Conservation (phyloP, 2,888 invertebrate genomes). For the Leucophenga maculata region DNA sequence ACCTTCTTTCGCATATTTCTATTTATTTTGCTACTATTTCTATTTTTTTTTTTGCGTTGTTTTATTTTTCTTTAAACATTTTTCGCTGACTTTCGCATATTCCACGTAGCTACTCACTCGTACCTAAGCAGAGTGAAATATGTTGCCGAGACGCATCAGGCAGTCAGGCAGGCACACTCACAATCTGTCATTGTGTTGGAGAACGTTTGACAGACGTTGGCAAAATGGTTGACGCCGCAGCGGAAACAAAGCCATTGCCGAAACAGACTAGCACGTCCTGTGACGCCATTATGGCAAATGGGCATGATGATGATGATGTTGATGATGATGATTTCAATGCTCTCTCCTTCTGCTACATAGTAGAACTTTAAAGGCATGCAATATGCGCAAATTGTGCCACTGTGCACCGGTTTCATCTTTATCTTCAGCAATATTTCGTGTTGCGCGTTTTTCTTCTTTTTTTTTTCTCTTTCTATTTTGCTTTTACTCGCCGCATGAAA, state of each 20-base stretch:
- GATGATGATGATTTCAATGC: slow-evolving; percentile 40
- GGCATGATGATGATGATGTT: slow-evolving; percentile 52
- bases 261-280: slow-evolving; percentile 8
- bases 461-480: not conserved
- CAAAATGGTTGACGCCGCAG: slow-evolving; percentile 15
- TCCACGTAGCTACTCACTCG: slow-evolving; percentile 10
- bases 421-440: slow-evolving; percentile 12
- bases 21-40: slow-evolving; percentile 12
- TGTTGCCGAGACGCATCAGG: slow-evolving; percentile 39
- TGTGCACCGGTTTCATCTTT: not conserved
- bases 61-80: slow-evolving; percentile 36
- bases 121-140: slow-evolving; percentile 55
- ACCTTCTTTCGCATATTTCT: slow-evolving; percentile 19
- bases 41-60: not conserved
- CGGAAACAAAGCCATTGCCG: not conserved
- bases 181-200: not conserved
- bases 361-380: too few species aligned
- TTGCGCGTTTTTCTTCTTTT: slow-evolving; percentile 35
- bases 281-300: slow-evolving; percentile 46
- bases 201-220: slow-evolving; percentile 15
- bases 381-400: too few species aligned
- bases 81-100: slow-evolving; percentile 56
- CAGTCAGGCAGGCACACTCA: not conserved
- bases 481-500: slow-evolving; percentile 41
- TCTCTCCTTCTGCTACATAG: slow-evolving; percentile 4